Evolutionary conservation across 2,888 invertebrate genomes (phyloP), one percentile per base, ranked within the genome.

Genomic region (Antheraea assamensis): DNA sequence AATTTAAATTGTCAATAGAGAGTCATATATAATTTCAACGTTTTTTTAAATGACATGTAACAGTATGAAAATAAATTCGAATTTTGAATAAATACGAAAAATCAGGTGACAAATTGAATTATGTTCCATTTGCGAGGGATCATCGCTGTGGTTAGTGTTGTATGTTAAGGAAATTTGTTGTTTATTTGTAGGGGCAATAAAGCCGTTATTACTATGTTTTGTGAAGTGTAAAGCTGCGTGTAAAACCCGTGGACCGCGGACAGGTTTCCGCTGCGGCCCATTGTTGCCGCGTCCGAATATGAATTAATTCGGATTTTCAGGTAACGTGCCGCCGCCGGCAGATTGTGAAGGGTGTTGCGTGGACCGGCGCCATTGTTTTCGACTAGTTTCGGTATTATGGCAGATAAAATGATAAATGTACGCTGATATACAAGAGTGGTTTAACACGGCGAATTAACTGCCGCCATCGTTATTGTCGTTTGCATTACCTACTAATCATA

Each of bases 91-190:
- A 74, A 76, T 72, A 72, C 71, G 13, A 70, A 76, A 78, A 82
- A 83, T 84, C 92, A 92, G 92, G 93, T 92, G 91, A 90, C 90
- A 89, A 88, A 87, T 85, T 83, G 86, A 90, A 89, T 90, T 88
- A 86, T 87, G 86, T 90, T 88, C 85, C 87, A 91, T 89, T 89
- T 88, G 83, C 85, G 86, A 88, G 80, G 85, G 88, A 90, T 91
- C 87, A 89, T 89, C 87, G 82, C 83, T 84, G 80, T 84, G 88
- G 83, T 83, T 83, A 84, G 83, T 84, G 81, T 8, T 3, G 27
- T 5, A 27, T 55, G 42, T 68, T 77, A 79, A 75, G 73, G 72
- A 42, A 82, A 83, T 80, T 79, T 81, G 74, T 78, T 80, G 85
- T 83, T 81, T 86, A 83, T 78, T 27, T n/a, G 47, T 30, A 61